Percentiles rank a stretch among this genome's conserved stretches.
phyloP scores from a whole-genome alignment of 2,888 invertebrate species.

The Ferrisia virgata region DNA sequence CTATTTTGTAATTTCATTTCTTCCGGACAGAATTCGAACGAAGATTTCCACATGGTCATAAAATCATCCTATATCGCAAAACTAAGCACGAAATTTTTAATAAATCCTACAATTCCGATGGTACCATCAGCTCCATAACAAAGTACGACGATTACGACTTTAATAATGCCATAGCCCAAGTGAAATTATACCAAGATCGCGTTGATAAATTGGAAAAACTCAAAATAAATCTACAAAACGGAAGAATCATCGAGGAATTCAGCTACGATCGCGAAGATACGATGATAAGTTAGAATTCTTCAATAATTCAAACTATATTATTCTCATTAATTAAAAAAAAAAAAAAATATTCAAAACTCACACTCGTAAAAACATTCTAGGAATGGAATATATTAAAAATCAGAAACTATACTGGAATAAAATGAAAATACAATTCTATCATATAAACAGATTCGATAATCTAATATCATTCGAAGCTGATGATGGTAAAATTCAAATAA shows the following conservation, averaged over 20 bases:
- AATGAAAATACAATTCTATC: conserved; percentile 21
- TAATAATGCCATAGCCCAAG: not conserved
- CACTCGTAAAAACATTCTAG: not conserved
- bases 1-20: too few species aligned
- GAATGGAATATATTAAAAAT: not conserved
- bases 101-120: not conserved
- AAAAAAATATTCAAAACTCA: not conserved
- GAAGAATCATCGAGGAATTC: not conserved
- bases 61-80: conserved; percentile 1
- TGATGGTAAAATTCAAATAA: not conserved
- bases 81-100: not conserved
- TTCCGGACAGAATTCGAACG: not conserved
- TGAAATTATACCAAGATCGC: not conserved
- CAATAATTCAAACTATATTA: too few species aligned
- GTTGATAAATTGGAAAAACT: not conserved
- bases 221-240: not conserved
- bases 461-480: not conserved
- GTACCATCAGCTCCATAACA: not conserved
- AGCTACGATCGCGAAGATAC: not conserved
- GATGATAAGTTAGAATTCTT: not conserved
- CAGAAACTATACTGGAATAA: conserved; percentile 5
- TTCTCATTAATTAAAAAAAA: not conserved
- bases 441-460: not conserved
- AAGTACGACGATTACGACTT: conserved; percentile 1
- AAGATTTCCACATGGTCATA: conserved; percentile 25